Evolutionary conservation across 2,888 invertebrate species (phyloP).

Genomic region (Petrolisthes cinctipes): DNA sequence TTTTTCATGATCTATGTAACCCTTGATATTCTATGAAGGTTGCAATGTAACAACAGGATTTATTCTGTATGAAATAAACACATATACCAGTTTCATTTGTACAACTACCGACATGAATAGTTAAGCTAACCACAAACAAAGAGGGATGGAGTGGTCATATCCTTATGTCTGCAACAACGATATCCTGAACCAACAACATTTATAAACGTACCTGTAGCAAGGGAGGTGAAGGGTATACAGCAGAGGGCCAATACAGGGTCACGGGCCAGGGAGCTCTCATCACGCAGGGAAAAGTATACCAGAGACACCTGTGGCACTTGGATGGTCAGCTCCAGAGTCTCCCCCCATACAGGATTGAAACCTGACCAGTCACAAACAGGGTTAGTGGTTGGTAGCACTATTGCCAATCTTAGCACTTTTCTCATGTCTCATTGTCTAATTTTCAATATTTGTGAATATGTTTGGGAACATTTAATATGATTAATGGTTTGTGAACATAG

Average conservation of each 20-base stretch:
- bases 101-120: not conserved
- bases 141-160: not conserved
- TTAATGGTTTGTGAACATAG: no score
- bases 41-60: no score
- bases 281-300: slow-evolving; percentile 61
- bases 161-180: not conserved
- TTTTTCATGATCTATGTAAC: no score
- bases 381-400: no score
- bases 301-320: slow-evolving; percentile 60
- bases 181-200: not conserved
- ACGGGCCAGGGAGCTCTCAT: slow-evolving; percentile 62
- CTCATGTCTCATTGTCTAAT: no score
- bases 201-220: slow-evolving; percentile 49
- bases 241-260: slow-evolving; percentile 64
- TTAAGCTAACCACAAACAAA: slow-evolving; percentile 1
- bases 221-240: slow-evolving; percentile 60
- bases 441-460: no score
- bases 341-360: slow-evolving; percentile 66
- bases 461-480: no score
- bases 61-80: no score
- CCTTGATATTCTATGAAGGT: no score
- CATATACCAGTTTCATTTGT: not conserved
- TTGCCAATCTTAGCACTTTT: no score
- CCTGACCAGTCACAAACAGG: slow-evolving; percentile 65
- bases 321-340: slow-evolving; percentile 56